These are phyloP conservation scores for Amitus sp. DNA, from an alignment of 2,888 invertebrate species.

Conservation along the genomic window DNA sequence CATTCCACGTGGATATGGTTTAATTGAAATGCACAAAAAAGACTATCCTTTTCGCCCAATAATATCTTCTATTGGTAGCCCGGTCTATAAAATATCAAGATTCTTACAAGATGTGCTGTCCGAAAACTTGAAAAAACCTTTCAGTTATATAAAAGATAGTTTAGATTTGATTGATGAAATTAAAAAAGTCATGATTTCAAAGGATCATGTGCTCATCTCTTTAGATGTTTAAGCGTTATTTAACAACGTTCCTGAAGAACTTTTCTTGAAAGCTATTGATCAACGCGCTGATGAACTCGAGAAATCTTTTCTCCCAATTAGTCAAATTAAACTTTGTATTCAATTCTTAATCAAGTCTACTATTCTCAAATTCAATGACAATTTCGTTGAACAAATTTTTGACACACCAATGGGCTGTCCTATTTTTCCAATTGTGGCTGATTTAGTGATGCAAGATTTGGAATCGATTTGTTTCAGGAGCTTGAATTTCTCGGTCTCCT, in stretches of 20 bases:
- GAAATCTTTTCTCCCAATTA: too few relatives aligned
- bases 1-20: too few relatives aligned
- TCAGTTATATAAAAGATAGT: too few relatives aligned
- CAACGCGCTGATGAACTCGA: background rate
- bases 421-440: slow-evolving; percentile 38
- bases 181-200: background rate
- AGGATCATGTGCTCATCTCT: background rate
- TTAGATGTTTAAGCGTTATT: background rate
- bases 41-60: too few relatives aligned
- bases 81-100: too few relatives aligned
- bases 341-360: slow-evolving; percentile 13
- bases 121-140: too few relatives aligned
- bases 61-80: too few relatives aligned
- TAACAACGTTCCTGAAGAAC: background rate
- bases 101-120: too few relatives aligned
- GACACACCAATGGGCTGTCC: slow-evolving; percentile 44
- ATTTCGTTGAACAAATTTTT: slow-evolving; percentile 32
- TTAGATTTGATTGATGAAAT: background rate
- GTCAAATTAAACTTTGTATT: background rate
- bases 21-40: too few relatives aligned
- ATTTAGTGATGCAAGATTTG: slow-evolving; percentile 40
- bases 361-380: slow-evolving; percentile 20
- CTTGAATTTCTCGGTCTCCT: background rate
- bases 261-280: background rate
- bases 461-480: slow-evolving; percentile 9